Conservation (phyloP, 2,797 vertebrate species). For the Mus spretus region DNA sequence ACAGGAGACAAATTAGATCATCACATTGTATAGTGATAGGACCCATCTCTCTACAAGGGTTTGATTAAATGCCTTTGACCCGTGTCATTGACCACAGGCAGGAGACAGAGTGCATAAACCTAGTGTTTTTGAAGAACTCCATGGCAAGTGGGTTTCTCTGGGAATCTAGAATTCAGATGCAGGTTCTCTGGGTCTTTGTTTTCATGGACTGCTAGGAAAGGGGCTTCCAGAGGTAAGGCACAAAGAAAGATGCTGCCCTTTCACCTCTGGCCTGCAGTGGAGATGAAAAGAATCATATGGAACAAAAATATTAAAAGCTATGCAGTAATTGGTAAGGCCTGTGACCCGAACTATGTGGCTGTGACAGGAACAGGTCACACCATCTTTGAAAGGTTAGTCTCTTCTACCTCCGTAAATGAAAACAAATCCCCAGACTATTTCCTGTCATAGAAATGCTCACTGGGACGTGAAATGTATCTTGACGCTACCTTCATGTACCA, state of each 20-base stretch:
- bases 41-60: conserved; percentile 75
- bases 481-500: neutral
- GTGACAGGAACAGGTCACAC: conserved; percentile 43
- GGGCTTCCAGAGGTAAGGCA: neutral
- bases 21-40: conserved; percentile 68
- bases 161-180: neutral
- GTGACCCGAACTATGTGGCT: conserved; percentile 42
- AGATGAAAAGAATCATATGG: neutral
- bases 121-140: conserved; percentile 61
- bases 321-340: conserved; percentile 69
- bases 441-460: conserved; percentile 21
- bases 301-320: conserved; percentile 47
- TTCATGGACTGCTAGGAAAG: neutral
- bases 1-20: conserved; percentile 83
- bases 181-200: neutral
- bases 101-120: conserved; percentile 76
- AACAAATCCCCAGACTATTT: conserved; percentile 56
- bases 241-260: conserved; percentile 15
- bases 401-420: conserved; percentile 52
- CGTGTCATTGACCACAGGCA: conserved; percentile 76
- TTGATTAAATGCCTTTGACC: conserved; percentile 83
- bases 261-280: conserved; percentile 56
- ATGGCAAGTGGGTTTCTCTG: conserved; percentile 11
- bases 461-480: conserved; percentile 53
- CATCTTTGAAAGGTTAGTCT: conserved; percentile 61